These are phyloP conservation scores for Hyperoodon ampullatus DNA, from an alignment of 2,113 vertebrate genomes.

Conservation along the genomic window DNA sequence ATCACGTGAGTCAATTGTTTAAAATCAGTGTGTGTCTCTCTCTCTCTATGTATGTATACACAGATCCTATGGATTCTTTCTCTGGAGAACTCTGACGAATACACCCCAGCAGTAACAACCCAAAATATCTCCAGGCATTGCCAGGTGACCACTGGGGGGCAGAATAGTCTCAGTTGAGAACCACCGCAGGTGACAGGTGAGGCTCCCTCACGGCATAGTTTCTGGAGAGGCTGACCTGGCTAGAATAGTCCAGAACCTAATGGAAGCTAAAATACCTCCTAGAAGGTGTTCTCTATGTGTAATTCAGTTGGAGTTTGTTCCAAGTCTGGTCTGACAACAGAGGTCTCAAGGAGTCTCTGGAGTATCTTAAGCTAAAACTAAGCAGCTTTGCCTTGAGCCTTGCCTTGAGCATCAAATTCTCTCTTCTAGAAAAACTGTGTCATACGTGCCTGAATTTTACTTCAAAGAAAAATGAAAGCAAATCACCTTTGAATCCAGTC, in stretches of 20 bases:
- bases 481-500: background rate
- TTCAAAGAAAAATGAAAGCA: background rate
- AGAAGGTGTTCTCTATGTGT: background rate
- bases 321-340: background rate
- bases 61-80: background rate
- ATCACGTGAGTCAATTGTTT: background rate
- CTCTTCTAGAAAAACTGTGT: background rate
- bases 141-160: background rate
- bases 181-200: background rate
- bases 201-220: background rate
- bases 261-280: background rate
- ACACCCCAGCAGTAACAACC: background rate
- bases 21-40: background rate
- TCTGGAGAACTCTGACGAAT: background rate
- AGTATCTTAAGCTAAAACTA: background rate
- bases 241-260: background rate
- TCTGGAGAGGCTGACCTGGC: background rate
- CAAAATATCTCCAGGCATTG: background rate
- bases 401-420: background rate
- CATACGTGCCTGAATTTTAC: background rate
- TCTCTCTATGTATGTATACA: background rate
- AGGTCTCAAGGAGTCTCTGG: background rate
- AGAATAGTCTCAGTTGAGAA: background rate
- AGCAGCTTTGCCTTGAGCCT: background rate
- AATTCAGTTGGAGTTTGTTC: background rate